Conservation (phyloP, 2,797 vertebrate genomes). For the Alcedo atthis region DNA sequence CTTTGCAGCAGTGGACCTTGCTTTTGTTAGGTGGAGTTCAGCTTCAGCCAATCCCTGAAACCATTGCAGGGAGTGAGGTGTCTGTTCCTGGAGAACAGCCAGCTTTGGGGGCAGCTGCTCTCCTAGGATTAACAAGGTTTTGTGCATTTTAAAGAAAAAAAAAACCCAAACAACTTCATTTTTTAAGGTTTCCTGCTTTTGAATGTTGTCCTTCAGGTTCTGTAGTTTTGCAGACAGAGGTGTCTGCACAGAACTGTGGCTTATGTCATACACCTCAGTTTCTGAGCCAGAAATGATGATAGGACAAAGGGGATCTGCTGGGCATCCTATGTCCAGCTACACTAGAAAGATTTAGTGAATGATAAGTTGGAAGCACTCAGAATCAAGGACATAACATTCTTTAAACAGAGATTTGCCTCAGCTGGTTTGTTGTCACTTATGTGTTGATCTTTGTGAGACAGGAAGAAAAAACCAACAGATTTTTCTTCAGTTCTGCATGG, state of each 20-base stretch:
- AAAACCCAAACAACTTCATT: background rate
- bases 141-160: background rate
- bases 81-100: background rate
- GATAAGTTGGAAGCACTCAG: background rate
- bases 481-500: background rate
- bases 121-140: background rate
- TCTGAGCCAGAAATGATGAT: background rate
- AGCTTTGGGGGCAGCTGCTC: background rate
- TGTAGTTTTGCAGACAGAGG: background rate
- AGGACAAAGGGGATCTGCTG: background rate
- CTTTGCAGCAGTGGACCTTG: background rate
- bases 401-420: background rate
- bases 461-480: background rate
- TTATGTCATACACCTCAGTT: background rate
- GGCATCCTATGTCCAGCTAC: background rate
- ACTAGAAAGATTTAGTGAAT: background rate
- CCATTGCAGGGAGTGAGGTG: background rate
- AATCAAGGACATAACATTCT: background rate
- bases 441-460: background rate
- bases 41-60: background rate
- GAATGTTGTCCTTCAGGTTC: background rate
- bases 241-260: slow-evolving; percentile 11
- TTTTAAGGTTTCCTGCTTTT: background rate
- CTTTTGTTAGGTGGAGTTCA: background rate
- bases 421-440: background rate